These are phyloP conservation scores for Sus scrofa DNA, from an alignment of 2,113 vertebrate genomes.

Conservation along the genomic window T2T-Sscrofa CM000829.6:38713001-38713500, in stretches of 20 bases:
- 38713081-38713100: not conserved
- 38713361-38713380: slow-evolving; percentile 14
- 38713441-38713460: not conserved
- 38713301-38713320: not conserved
- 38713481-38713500: not conserved
- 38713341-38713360: slow-evolving; percentile 13
- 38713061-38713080: not conserved
- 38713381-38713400: not conserved
- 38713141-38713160: slow-evolving; percentile 30
- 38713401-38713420: not conserved
- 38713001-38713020: not conserved
- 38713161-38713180: not conserved
- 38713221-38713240: not conserved
- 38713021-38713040: not conserved
- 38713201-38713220: slow-evolving; percentile 8
- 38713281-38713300: slow-evolving; percentile 21
- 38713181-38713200: not conserved
- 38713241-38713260: not conserved
- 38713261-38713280: not conserved
- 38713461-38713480: not conserved
- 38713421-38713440: not conserved
- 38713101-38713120: slow-evolving; percentile 33
- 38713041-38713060: not conserved
- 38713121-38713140: not conserved
- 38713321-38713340: slow-evolving; percentile 38